Evolutionary conservation across 2,888 invertebrate genomes (phyloP), one percentile per base, ranked within the genome.

Genomic region (Girardia tigrina): DNA sequence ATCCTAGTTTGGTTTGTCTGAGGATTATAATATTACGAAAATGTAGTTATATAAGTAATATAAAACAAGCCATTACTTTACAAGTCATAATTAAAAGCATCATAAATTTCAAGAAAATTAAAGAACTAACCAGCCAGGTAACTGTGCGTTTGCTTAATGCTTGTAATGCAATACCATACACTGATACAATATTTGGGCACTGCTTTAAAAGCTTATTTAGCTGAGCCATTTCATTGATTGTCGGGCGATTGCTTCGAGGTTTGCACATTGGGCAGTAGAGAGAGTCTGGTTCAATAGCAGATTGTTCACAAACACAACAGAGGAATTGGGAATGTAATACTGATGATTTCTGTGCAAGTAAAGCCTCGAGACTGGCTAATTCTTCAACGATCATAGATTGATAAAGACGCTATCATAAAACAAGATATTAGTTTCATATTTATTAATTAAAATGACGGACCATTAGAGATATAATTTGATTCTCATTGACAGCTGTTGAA

Each of bases 41-140:
- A n/a, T n/a, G n/a, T n/a, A n/a, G n/a, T n/a, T n/a, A n/a, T n/a
- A n/a, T n/a, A n/a, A n/a, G n/a, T n/a, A n/a, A n/a, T n/a, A n/a
- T n/a, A n/a, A n/a, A n/a, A n/a, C n/a, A n/a, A n/a, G n/a, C n/a
- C n/a, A n/a, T n/a, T n/a, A n/a, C n/a, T n/a, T n/a, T n/a, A n/a
- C n/a, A n/a, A n/a, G n/a, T n/a, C n/a, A n/a, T n/a, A n/a, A n/a
- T n/a, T n/a, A n/a, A n/a, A n/a, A n/a, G n/a, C n/a, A n/a, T n/a
- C n/a, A n/a, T n/a, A n/a, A n/a, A n/a, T n/a, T n/a, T n/a, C n/a
- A n/a, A n/a, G n/a, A n/a, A n/a, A n/a, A n/a, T n/a, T n/a, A n/a
- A n/a, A n/a, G n/a, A n/a, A 36, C 23, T 74, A 27, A 74, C 74
- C 56, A 74, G 74, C 74, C 74, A 74, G n/a, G 27, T 26, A 20